Evolutionary conservation across 2,888 invertebrate genomes (phyloP), one percentile per base, ranked within the genome.

Genomic region (Andrena dorsata): DNA sequence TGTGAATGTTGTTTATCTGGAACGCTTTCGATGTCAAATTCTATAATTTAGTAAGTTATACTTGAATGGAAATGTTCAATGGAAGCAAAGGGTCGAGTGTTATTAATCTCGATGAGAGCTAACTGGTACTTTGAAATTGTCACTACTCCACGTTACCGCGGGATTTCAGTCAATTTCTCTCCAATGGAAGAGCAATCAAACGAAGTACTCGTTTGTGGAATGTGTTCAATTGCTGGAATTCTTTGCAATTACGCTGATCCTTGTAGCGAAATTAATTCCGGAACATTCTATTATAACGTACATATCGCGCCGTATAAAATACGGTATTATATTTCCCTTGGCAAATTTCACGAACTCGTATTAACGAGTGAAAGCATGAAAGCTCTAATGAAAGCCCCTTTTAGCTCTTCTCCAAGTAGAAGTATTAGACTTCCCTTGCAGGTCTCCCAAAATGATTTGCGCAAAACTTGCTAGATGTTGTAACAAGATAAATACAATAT

Each of bases 51-150:
- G 23, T 23, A 26, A n/a, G 47, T 64, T 63, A 49, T 8, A 26
- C 10, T 13, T 2, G 47, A 58, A 64, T 63, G 69, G 35, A 35
- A 30, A 56, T 28, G 30, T 26, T 63, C n/a, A 30, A 26, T 30
- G 70, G 47, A 23, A 26, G 35, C 16, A 53, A 47, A 26, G 7
- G 30, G 56, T 20, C 23, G 56, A 66, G 20, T 35, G 47, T 66
- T 58, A 71, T 71, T 76, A 70, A 76, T 20, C 58, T 47, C 64
- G 51, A 69, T 63, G 69, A 63, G 16, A 41, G 23, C 63, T 20
- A 35, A 35, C 28, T 20, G 28, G 30, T 28, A 53, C 61, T 69
- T 76, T 69, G 69, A 26, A 69, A 49, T 47, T 61, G 69, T 53
- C 61, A 69, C 61, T 69, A 69, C 69, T 61, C 13, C 69, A 49